Base-by-base conservation (phyloP, 2,797 vertebrate species). In the Sciaenops ocellatus region DNA sequence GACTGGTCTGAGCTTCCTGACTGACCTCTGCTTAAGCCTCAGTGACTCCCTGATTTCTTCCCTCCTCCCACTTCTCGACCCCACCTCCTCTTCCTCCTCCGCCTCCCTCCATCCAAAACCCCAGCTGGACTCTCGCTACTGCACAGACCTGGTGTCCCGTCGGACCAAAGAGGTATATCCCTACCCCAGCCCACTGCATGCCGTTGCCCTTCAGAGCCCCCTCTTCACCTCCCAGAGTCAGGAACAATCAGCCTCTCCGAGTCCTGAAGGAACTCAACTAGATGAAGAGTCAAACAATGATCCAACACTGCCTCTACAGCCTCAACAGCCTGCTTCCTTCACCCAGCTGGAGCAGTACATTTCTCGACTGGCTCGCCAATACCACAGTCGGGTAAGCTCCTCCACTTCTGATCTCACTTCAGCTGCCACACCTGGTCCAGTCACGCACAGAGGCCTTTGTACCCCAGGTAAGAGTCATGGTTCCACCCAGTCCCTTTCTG, bases 181-280 rank as follows among this genome's bases (percentile, higher is more conserved):
- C 15, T 97, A 95, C 80, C 96, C 96, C 16, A 97, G 96, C 80
- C 96, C 96, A 0, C 89, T 97, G 76, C 96, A 97, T 38, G 96
- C 96, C 0, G 96, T 97, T 3, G 96, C 96, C 42, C 94, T 97
- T 28, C 96, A 97, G 73, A 97, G 96, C 73, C 96, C 96, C 15
- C 92, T 97, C 44, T 97, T 96, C 86, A 96, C 93, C 50, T 90
- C 90, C 11, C 89, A 88, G 38, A 93, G 79, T 51, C 94, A 92
- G 60, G 95, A 95, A 61, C 89, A 85, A 22, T 91, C 91, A 6
- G 77, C 86, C 34, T 90, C 92, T 13, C 64, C 79, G 3, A 92
- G 76, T 63, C 79, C 89, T 42, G 95, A 95, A 41, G 86, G 76
- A 16, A 79, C 85, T 18, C 90, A 92, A 61, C 56, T 72, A 20